A percentile compares a stretch with the other conserved stretches of the same genome.
These are phyloP conservation scores for Prosopocoilus inquinatus DNA, from an alignment of 2,888 invertebrate species.

Conservation along the genomic window DNA sequence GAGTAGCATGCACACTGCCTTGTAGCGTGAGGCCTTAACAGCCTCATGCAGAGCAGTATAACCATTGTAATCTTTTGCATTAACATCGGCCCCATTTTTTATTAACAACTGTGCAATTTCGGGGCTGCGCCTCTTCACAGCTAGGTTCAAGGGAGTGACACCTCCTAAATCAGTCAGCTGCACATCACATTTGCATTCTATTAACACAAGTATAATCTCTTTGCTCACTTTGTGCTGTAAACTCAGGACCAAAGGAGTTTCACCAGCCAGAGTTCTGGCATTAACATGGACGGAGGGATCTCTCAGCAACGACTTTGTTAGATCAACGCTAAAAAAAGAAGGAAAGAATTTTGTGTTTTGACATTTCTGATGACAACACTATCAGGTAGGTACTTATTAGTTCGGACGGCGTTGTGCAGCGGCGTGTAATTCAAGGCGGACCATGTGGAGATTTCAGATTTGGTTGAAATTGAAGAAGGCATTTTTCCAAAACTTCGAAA, in stretches of 20 bases:
- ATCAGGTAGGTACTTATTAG: too few species aligned
- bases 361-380: too few species aligned
- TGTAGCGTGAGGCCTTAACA: conserved; percentile 10
- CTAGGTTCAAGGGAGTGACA: conserved; percentile 9
- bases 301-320: conserved; percentile 29
- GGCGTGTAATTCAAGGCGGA: too few species aligned
- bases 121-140: conserved; percentile 3
- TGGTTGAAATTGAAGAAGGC: too few species aligned
- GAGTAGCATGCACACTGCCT: conserved; percentile 10
- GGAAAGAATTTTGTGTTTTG: too few species aligned
- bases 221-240: conserved; percentile 5
- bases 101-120: conserved; percentile 5
- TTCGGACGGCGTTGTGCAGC: too few species aligned
- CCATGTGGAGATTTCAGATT: too few species aligned
- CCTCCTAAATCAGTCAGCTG: background rate
- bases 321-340: conserved; percentile 32
- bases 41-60: conserved; percentile 29
- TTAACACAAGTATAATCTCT: conserved; percentile 1
- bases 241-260: conserved; percentile 27
- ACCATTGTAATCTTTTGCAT: conserved; percentile 2
- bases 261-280: conserved; percentile 31
- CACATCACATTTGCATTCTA: conserved; percentile 7
- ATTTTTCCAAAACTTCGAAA: too few species aligned
- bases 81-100: conserved; percentile 6
- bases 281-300: conserved; percentile 31